Evolutionary conservation across 2,113 vertebrate genomes (phyloP).

Genomic region (Callithrix jacchus): DNA sequence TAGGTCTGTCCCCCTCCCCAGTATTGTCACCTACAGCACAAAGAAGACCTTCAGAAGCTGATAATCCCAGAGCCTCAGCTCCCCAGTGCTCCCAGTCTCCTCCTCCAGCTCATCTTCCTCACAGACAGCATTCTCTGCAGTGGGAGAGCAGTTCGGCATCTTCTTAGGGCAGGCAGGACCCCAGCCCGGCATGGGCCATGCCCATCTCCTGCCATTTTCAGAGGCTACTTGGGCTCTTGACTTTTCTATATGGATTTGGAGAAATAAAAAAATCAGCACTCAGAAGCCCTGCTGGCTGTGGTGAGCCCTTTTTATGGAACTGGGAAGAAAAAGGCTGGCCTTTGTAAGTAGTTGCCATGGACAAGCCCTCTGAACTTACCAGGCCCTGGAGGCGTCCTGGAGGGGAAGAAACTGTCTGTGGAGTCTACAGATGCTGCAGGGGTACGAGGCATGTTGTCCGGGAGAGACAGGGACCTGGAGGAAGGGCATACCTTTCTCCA

Average conservation of each 20-base stretch:
- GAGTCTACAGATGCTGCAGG: conserved; percentile 86
- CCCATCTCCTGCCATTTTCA: background rate
- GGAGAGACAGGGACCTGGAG: conserved; percentile 89
- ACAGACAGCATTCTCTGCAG: conserved; percentile 88
- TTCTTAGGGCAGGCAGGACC: background rate
- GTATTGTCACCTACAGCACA: conserved; percentile 88
- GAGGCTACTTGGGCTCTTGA: background rate
- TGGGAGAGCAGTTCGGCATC: background rate
- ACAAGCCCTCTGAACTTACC: conserved; percentile 61
- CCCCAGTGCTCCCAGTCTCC: conserved; percentile 82
- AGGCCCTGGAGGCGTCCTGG: conserved; percentile 84
- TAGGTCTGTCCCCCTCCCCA: background rate
- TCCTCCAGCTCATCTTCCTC: conserved; percentile 87
- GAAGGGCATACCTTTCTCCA: conserved; percentile 92
- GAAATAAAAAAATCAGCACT: background rate
- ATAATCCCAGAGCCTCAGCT: conserved; percentile 92
- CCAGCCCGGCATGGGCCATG: background rate
- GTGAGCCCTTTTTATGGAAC: background rate
- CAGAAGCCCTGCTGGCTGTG: background rate
- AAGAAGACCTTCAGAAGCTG: conserved; percentile 95
- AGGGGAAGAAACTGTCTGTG: conserved; percentile 86
- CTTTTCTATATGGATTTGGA: background rate
- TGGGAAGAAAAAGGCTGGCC: background rate
- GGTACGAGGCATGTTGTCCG: conserved; percentile 84
- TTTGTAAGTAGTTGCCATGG: background rate